Evolutionary conservation across 2,113 vertebrate species (phyloP), one percentile per base, ranked within the genome.

Genomic region (Polypterus senegalus): DNA sequence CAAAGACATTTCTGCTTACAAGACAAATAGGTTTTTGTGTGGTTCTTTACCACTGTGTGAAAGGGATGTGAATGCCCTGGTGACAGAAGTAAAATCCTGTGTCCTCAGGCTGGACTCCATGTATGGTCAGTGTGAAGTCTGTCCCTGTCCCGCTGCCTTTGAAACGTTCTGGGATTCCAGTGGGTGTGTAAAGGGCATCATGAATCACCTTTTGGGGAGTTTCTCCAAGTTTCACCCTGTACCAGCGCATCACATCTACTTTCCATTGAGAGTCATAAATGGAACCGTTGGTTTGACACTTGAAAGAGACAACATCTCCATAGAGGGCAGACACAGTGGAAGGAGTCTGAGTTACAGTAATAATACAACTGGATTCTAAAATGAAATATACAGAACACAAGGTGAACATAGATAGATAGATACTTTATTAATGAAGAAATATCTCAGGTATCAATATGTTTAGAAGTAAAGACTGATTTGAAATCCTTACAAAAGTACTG

Each of bases 101-200:
- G 1, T 67, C 61, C 9, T 61, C 62, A 9, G 9, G 46, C n/a
- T 58, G 48, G 52, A 66, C 60, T 7, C 48, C 48, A 1, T 10
- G 51, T 48, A 71, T 72, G 10, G 60, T 1, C 1, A 69, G 57
- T 1, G 52, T 64, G 60, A 68, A 67, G 54, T 61, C 45, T 10
- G 7, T 46, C n/a, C 59, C 62, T 49, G 9, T 61, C 0, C 56
- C 49, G 51, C 55, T 63, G 54, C 66, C 66, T 1, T 58, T 66
- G 60, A 73, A 65, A 47, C 67, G 49, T 11, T 70, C 46, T 47
- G 61, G 47, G 52, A 49, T 1, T 5, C 58, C 47, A 3, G 49
- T 10, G 3, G 2, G 0, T 2, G 45, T n/a, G 2, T 0, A 9
- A 2, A 47, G 7, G 6, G 57, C 56, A 0, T 0, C 0, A 63